These are phyloP conservation scores for Glossosoma conforme DNA, from an alignment of 1,140 invertebrate genomes.

Conservation along the genomic window DNA sequence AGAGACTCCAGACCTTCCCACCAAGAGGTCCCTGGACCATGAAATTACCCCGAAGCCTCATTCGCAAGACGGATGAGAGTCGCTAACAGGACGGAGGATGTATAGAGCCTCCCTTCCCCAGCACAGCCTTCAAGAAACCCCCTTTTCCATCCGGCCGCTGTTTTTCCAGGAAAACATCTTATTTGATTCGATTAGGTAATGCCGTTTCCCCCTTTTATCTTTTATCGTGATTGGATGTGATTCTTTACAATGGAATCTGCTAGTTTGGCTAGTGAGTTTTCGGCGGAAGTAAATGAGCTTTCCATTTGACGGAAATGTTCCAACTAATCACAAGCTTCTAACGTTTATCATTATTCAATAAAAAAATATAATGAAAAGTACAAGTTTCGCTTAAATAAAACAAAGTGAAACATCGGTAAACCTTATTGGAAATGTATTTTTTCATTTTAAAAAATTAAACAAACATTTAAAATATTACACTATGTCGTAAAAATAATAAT, in stretches of 20 bases:
- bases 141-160: not conserved
- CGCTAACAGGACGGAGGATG: slow-evolving; percentile 29
- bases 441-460: no score
- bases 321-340: no score
- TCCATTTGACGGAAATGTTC: no score
- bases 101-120: slow-evolving; percentile 20
- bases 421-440: no score
- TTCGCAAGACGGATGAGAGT: slow-evolving; percentile 31
- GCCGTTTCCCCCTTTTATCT: slow-evolving; percentile 23
- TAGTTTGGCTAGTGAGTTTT: no score
- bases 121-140: not conserved
- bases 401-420: no score
- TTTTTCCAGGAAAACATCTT: slow-evolving; percentile 28
- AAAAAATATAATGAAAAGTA: no score
- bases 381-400: no score
- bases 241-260: slow-evolving; percentile 10
- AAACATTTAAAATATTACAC: no score
- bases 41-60: slow-evolving; percentile 33
- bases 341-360: no score
- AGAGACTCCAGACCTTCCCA: not conserved
- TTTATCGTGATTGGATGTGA: slow-evolving; percentile 17
- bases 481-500: no score
- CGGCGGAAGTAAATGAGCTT: no score
- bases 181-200: slow-evolving; percentile 31
- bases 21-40: slow-evolving; percentile 26